Percentiles rank a stretch among this genome's conserved stretches.
These are phyloP conservation scores for Drosophila quadrilineata DNA, from an alignment of 1,140 invertebrate species.

Conservation along the genomic window DNA sequence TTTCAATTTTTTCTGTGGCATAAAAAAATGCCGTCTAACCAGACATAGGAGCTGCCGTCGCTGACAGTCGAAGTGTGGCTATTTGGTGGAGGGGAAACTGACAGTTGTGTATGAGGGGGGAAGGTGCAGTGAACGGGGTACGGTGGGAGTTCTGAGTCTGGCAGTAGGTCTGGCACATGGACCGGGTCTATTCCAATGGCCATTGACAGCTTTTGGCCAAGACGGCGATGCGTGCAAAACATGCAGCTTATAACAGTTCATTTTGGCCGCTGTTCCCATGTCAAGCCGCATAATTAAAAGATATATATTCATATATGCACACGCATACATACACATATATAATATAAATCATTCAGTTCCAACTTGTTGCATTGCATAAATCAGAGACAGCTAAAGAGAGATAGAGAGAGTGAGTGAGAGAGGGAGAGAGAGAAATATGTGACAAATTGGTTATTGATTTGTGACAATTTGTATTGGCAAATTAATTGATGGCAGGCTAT, in stretches of 20 bases:
- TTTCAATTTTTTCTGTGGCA: conserved; percentile 8
- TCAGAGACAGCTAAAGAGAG: no score
- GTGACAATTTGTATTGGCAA: conserved; percentile 24
- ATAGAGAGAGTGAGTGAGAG: no score
- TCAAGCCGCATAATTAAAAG: conserved; percentile 31
- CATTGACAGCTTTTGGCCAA: conserved; percentile 33
- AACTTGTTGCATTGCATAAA: conserved; percentile 16
- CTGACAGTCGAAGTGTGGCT: conserved; percentile 23
- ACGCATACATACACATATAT: no score
- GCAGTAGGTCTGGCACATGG: background rate
- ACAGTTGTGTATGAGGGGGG: no score
- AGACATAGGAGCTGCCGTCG: conserved; percentile 21
- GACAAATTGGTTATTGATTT: conserved; percentile 42
- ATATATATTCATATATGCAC: conserved; percentile 11
- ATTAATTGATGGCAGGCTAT: conserved; percentile 14
- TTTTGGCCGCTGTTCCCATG: conserved; percentile 22
- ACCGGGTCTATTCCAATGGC: conserved; percentile 11
- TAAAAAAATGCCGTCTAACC: conserved; percentile 47
- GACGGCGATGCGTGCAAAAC: conserved; percentile 35
- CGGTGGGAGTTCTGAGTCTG: background rate
- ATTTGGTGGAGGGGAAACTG: no score
- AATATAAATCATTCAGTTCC: no score
- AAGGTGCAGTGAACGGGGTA: no score
- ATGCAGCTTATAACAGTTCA: conserved; percentile 48
- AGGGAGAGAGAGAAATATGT: no score